phyloP scores from a whole-genome alignment of 2,888 invertebrate genomes.

The Salpingus planirostris region DNA sequence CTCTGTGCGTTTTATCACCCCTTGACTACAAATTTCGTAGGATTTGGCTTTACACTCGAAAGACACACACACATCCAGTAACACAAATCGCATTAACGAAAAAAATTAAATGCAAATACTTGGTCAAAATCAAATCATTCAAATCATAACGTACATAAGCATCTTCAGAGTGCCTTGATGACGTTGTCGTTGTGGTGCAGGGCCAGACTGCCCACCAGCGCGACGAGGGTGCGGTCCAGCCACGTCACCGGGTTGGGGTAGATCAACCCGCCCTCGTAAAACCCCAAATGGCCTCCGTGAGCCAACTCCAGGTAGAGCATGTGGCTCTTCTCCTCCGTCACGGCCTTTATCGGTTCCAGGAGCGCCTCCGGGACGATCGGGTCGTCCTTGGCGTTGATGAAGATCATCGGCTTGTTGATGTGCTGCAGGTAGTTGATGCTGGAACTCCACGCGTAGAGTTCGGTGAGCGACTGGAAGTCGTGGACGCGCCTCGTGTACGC shows the following conservation, averaged over 20 bases:
- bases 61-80: no score
- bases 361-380: conserved; percentile 79
- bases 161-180: no score
- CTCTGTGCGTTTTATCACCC: no score
- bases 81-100: no score
- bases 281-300: conserved; percentile 92
- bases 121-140: no score
- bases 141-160: no score
- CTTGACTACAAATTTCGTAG: no score
- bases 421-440: conserved; percentile 69
- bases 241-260: conserved; percentile 88
- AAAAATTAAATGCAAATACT: no score
- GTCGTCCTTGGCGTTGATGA: conserved; percentile 86
- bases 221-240: conserved; percentile 83
- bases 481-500: conserved; percentile 76
- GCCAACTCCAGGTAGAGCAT: conserved; percentile 71
- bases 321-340: conserved; percentile 65
- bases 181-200: conserved; percentile 41
- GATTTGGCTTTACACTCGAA: no score
- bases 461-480: conserved; percentile 67
- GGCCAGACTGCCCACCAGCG: conserved; percentile 66
- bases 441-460: conserved; percentile 79
- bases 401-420: conserved; percentile 79
- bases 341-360: conserved; percentile 60
- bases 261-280: conserved; percentile 82